Evolutionary conservation across 2,888 invertebrate species (phyloP).

Genomic region (Eupsilia transversa): DNA sequence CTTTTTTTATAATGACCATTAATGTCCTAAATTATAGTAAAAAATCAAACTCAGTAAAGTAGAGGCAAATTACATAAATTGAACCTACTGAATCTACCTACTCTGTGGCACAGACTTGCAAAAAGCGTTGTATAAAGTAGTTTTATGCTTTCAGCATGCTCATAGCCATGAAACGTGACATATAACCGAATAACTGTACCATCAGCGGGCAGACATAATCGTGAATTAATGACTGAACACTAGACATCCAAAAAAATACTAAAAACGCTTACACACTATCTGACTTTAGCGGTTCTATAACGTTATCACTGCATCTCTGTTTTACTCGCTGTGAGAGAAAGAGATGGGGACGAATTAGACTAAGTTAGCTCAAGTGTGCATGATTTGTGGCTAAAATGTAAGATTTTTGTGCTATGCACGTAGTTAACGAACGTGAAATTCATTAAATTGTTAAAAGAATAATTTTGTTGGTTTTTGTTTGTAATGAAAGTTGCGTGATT

Average conservation of each 20-base stretch:
- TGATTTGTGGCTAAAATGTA: conserved; percentile 52
- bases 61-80: not conserved
- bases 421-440: conserved; percentile 51
- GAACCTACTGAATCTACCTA: conserved; percentile 10
- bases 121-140: conserved; percentile 55
- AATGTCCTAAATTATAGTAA: too few relatives aligned
- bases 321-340: conserved; percentile 6
- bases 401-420: conserved; percentile 7
- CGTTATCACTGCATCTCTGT: conserved; percentile 42
- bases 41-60: too few relatives aligned
- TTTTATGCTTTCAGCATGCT: conserved; percentile 71
- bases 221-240: conserved; percentile 81
- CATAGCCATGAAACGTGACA: conserved; percentile 75
- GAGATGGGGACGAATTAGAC: conserved; percentile 39
- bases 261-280: conserved; percentile 48
- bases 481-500: not conserved
- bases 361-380: conserved; percentile 42
- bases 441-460: conserved; percentile 7
- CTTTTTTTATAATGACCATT: too few relatives aligned
- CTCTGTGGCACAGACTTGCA: conserved; percentile 28
- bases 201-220: conserved; percentile 75
- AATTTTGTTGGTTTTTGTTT: not conserved
- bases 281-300: conserved; percentile 54
- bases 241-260: conserved; percentile 57
- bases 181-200: conserved; percentile 69